These are phyloP conservation scores for Brachionichthys hirsutus DNA, from an alignment of 2,113 vertebrate genomes.

Conservation along the genomic window DNA sequence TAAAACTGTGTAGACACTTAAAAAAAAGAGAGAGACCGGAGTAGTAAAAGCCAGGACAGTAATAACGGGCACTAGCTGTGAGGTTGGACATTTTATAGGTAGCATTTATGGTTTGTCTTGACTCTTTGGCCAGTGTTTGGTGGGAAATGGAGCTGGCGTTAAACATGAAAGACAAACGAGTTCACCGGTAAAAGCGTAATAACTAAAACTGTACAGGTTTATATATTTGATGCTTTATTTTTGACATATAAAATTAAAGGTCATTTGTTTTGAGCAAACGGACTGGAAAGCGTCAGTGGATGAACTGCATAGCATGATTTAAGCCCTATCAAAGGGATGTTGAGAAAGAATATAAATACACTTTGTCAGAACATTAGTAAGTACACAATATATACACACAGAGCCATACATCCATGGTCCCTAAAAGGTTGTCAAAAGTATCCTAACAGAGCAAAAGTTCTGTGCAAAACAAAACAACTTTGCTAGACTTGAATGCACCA, in stretches of 20 bases:
- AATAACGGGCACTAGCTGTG: constrained; percentile 48
- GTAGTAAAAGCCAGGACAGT: constrained; percentile 22
- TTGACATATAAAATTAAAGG: constrained; percentile 27
- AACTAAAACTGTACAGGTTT: neutral
- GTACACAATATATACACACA: constrained; percentile 62
- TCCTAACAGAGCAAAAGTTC: no score
- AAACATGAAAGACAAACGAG: neutral
- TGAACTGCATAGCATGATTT: constrained; percentile 55
- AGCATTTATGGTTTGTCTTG: constrained; percentile 49
- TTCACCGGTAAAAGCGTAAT: neutral
- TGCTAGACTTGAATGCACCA: no score
- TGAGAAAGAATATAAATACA: constrained; percentile 60
- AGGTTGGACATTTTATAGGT: constrained; percentile 43
- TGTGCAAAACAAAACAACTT: no score
- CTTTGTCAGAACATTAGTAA: constrained; percentile 42
- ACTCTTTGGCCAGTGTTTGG: constrained; percentile 49
- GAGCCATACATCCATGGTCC: constrained; percentile 28
- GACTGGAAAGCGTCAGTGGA: constrained; percentile 21
- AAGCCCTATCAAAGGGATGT: constrained; percentile 52
- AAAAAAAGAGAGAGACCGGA: neutral
- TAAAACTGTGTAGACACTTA: neutral
- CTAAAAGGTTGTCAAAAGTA: no score
- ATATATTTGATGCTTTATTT: constrained; percentile 28
- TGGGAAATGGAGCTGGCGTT: constrained; percentile 46
- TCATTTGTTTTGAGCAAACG: constrained; percentile 18